Evolutionary conservation across 2,888 invertebrate species (phyloP).

Genomic region (Eustalomyia histrio): DNA sequence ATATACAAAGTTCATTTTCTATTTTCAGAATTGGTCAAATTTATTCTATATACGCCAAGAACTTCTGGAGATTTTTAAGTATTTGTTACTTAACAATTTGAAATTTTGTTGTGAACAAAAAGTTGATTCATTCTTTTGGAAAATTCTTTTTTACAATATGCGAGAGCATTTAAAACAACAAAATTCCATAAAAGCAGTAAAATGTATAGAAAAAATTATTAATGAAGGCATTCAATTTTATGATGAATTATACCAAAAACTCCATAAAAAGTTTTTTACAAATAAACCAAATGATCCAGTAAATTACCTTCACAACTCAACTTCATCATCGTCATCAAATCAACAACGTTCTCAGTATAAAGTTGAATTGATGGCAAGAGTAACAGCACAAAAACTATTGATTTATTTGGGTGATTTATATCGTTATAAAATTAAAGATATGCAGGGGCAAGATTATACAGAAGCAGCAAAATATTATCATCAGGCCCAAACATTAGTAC

Average conservation of each 20-base stretch:
- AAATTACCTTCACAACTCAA: slow-evolving; percentile 66
- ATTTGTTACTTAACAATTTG: slow-evolving; percentile 87
- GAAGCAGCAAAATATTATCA: slow-evolving; percentile 92
- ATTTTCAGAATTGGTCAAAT: slow-evolving; percentile 83
- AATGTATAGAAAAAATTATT: slow-evolving; percentile 81
- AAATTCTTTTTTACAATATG: slow-evolving; percentile 91
- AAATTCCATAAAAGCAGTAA: slow-evolving; percentile 85
- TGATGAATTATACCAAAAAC: slow-evolving; percentile 85
- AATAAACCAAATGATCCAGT: slow-evolving; percentile 8
- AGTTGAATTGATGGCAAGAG: slow-evolving; percentile 86
- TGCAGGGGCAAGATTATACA: slow-evolving; percentile 71
- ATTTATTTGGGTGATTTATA: slow-evolving; percentile 95
- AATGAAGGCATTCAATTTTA: slow-evolving; percentile 91
- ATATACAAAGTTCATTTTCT: background rate
- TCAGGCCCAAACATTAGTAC: slow-evolving; percentile 95
- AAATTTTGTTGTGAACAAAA: slow-evolving; percentile 93
- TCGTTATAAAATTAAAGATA: slow-evolving; percentile 89
- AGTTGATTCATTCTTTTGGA: slow-evolving; percentile 95
- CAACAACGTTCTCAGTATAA: slow-evolving; percentile 72
- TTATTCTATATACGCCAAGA: slow-evolving; percentile 82
- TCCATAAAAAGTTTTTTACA: slow-evolving; percentile 86
- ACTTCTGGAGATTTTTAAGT: slow-evolving; percentile 85
- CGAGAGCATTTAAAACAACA: slow-evolving; percentile 88
- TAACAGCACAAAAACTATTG: slow-evolving; percentile 92
- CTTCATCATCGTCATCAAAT: slow-evolving; percentile 1